Evolutionary conservation across 2,888 invertebrate species (phyloP).

Genomic region (Cosmia pyralina): DNA sequence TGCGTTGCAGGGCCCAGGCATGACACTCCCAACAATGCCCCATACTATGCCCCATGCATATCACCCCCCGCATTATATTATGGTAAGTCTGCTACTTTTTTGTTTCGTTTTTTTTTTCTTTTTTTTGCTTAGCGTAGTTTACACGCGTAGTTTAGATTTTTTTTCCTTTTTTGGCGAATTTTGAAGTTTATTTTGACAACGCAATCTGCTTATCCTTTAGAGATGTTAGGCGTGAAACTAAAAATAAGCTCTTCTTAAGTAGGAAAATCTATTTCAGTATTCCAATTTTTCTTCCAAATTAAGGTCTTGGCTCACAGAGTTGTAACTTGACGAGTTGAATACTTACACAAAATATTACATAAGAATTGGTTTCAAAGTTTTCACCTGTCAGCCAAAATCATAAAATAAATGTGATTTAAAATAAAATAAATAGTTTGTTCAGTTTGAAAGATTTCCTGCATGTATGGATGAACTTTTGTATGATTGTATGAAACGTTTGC

Average conservation of each 20-base stretch:
- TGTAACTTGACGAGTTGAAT: neutral
- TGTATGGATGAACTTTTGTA: slow-evolving; percentile 52
- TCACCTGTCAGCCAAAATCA: slow-evolving; percentile 8
- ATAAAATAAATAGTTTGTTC: slow-evolving; percentile 24
- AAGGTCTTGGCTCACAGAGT: slow-evolving; percentile 23
- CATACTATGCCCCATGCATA: slow-evolving; percentile 90
- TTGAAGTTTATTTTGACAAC: slow-evolving; percentile 19
- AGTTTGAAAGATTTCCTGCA: slow-evolving; percentile 53
- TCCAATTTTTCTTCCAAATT: slow-evolving; percentile 1
- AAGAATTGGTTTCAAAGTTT: too few relatives aligned
- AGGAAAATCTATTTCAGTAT: slow-evolving; percentile 11
- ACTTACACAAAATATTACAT: too few relatives aligned
- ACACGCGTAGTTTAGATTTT: slow-evolving; percentile 53
- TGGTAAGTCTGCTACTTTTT: slow-evolving; percentile 83
- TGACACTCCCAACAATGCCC: slow-evolving; percentile 88
- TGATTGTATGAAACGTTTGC: slow-evolving; percentile 61
- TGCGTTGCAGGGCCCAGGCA: slow-evolving; percentile 90
- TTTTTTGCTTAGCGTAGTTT: slow-evolving; percentile 61
- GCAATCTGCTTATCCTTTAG: slow-evolving; percentile 16
- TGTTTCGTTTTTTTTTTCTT: slow-evolving; percentile 43
- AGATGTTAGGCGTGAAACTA: slow-evolving; percentile 12
- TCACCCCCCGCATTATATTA: slow-evolving; percentile 89
- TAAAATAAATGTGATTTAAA: neutral
- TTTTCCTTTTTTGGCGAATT: slow-evolving; percentile 10
- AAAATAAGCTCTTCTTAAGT: neutral